Base-by-base conservation (phyloP, 1,140 invertebrate genomes). In the Drosophila aff. region DNA sequence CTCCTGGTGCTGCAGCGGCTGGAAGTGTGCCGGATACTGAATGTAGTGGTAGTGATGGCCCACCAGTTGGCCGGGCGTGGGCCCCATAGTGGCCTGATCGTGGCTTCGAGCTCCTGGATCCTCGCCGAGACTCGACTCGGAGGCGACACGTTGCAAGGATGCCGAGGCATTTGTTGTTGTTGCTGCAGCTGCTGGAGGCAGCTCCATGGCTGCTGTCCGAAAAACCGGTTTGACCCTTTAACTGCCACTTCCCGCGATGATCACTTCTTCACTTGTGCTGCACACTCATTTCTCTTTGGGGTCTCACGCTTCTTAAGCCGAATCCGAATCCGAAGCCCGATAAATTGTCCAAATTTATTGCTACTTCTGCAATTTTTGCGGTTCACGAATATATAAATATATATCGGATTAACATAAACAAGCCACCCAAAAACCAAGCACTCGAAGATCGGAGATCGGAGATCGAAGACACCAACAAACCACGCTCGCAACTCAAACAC, bases 21-120 rank as follows among this genome's bases (percentile, higher is more conserved):
- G 69, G 57, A 90, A 90, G 40, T 92, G 81, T 40, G 79, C 78
- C 79, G 90, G 91, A 87, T 92, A 92, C 55, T 92, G 90, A 60
- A 92, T 92, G 69, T 92, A 92, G 77, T 92, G 91, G 74, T 92
- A 92, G 53, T 92, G 91, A 72, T 92, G 91, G 10, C 57, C 58
- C 60, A 52, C 66, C 53, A 43, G 26, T 33, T 78, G 57, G 33
- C 60, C 50, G 23, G 52, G 61, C 13, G 26, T 36, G 23, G 43
- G 57, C 60, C 57, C 41, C 63, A 64, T 47, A 4, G 33, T 11
- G 33, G 77, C 68, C 26, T 57, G 59, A 33, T 53, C 77, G n/a
- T 49, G 60, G 8, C 55, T 31, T 8, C 18, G 38, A n/a, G 15
- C 26, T n/a, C 16, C 74, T 21, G 60, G 47, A 44, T 72, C 77